Base-by-base conservation (phyloP, 2,888 invertebrate genomes). In the Minunthozetes semirufus region DNA sequence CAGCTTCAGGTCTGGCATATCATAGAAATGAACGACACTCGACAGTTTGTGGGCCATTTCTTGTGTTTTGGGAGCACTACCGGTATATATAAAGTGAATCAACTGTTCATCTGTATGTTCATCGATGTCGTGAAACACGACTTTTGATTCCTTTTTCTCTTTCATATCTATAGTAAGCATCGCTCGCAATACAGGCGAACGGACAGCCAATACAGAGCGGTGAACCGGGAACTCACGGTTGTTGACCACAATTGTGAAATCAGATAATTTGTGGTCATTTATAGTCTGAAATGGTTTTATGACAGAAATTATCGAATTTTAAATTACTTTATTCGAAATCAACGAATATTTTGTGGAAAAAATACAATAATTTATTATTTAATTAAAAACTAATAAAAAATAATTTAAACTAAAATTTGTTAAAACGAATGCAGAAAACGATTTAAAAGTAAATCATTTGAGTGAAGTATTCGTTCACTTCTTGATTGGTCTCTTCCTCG, bases 401-500 rank as follows among this genome's bases (percentile, higher is more conserved):
- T 33, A 33, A 33, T 33, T 33, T 33, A 33, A 33, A 33, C 8
- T 33, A 33, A 33, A 33, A 33, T 33, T 33, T n/a, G n/a, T 33
- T 33, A 8, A 33, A 33, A 33, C 33, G 33, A 33, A 33, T 33
- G 33, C 33, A 33, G 33, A 33, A 33, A n/a, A 33, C 8, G 33
- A 33, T 33, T 33, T 33, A 5, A 5, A 33, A 33, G 3, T 3
- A 33, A 33, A 33, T 3, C 33, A 33, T 33, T n/a, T 33, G 33
- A 33, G 3, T 33, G 33, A 33, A 33, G 33, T 8, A 33, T 33
- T 33, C 33, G 8, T 17, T 68, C 33, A 68, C 42, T 68, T 68
- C 42, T 68, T 68, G 38, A 13, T 68, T 13, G 15, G 68, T 46
- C 68, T 68, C 68, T 68, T 68, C 33, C 68, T 68, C 68, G 15